Percentiles rank a stretch among this genome's conserved stretches.
Evolutionary conservation across 2,797 vertebrate genomes (phyloP).

Genomic region (Pangasius larnaudii): DNA sequence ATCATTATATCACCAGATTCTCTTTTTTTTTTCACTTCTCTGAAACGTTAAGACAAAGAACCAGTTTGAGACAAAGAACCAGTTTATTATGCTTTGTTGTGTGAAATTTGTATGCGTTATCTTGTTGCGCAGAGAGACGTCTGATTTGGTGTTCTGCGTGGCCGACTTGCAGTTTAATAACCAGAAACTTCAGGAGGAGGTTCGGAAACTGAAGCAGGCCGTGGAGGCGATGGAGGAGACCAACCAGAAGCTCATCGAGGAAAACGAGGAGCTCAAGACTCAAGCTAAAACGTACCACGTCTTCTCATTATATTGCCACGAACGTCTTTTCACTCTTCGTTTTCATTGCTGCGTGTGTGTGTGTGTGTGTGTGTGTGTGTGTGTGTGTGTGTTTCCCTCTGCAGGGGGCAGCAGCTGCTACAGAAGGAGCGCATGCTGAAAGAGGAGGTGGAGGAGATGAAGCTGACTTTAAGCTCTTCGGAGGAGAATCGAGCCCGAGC

Average conservation of each 20-base stretch:
- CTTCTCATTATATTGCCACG: not conserved
- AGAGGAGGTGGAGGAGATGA: slow-evolving; percentile 91
- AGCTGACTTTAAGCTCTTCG: slow-evolving; percentile 75
- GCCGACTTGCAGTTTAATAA: slow-evolving; percentile 88
- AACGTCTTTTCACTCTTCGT: too few relatives aligned
- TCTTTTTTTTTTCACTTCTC: too few relatives aligned
- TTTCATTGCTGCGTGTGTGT: not conserved
- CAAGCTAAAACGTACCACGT: slow-evolving; percentile 80
- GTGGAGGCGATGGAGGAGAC: slow-evolving; percentile 84
- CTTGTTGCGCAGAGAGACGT: slow-evolving; percentile 82
- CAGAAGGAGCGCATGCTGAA: slow-evolving; percentile 84
- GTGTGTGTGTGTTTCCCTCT: too few relatives aligned
- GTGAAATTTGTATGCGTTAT: not conserved
- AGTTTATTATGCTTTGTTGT: not conserved
- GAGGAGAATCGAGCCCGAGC: slow-evolving; percentile 79
- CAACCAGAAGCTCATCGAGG: slow-evolving; percentile 81
- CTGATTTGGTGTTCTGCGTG: slow-evolving; percentile 84
- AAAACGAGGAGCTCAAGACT: slow-evolving; percentile 76
- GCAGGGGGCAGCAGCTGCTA: slow-evolving; percentile 83
- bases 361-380: not conserved
- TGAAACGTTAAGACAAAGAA: not conserved
- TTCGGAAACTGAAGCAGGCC: slow-evolving; percentile 78
- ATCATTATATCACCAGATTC: not conserved
- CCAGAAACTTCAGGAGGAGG: slow-evolving; percentile 87
- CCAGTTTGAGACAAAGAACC: too few relatives aligned